Evolutionary conservation across 2,888 invertebrate species (phyloP).

Genomic region (Mechanitis messenoides): DNA sequence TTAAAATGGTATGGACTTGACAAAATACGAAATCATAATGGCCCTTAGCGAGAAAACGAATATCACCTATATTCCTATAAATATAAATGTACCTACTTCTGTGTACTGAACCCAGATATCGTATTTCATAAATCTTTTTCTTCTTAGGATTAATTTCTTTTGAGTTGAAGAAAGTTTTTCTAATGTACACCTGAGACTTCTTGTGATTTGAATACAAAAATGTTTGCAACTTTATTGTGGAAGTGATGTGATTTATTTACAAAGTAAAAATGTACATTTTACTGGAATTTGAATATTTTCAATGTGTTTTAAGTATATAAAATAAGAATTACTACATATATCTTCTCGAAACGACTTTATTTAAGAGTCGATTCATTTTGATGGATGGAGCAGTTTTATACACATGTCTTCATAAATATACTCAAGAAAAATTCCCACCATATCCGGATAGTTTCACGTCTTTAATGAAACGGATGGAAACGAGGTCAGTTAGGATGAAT

Average conservation of each 20-base stretch:
- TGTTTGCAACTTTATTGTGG: neutral
- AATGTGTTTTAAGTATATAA: too few species aligned
- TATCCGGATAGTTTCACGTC: conserved; percentile 6
- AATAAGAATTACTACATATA: too few species aligned
- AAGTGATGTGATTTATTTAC: too few species aligned
- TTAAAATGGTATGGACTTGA: too few species aligned
- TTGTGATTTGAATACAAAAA: conserved; percentile 2
- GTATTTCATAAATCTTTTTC: conserved; percentile 1
- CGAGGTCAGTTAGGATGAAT: conserved; percentile 10
- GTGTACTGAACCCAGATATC: neutral
- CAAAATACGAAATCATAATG: too few species aligned
- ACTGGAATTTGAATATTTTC: too few species aligned
- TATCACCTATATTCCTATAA: too few species aligned
- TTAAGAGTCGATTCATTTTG: too few species aligned
- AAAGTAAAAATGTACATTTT: too few species aligned
- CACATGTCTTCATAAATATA: neutral
- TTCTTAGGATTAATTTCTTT: neutral
- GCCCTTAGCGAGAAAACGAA: too few species aligned
- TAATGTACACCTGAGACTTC: neutral
- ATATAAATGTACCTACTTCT: neutral
- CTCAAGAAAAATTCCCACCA: conserved; percentile 1
- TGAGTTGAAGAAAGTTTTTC: neutral
- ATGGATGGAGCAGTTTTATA: too few species aligned
- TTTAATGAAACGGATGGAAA: conserved; percentile 8
- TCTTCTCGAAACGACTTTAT: too few species aligned